A percentile compares a stretch with the other conserved stretches of the same genome.
Conservation (phyloP, 2,888 invertebrate genomes). For the Allygus modestus region DNA sequence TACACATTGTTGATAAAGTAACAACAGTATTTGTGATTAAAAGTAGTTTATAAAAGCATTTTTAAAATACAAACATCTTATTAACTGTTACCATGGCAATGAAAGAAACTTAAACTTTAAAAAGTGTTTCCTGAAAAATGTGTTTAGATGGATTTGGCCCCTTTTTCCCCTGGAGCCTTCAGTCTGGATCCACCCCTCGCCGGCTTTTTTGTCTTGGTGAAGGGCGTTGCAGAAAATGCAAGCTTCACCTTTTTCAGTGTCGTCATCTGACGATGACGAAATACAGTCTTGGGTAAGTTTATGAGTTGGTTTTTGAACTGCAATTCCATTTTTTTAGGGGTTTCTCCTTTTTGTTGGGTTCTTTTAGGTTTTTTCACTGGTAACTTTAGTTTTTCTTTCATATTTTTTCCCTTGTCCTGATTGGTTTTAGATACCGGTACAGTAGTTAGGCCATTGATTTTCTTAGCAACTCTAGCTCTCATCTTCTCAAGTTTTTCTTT, state of each 20-base stretch:
- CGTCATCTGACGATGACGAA: conserved; percentile 52
- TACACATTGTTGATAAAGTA: conserved; percentile 41
- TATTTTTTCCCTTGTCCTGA: background rate
- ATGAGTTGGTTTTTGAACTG: background rate
- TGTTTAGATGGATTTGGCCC: background rate
- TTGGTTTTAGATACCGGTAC: conserved; percentile 22
- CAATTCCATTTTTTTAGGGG: conserved; percentile 5
- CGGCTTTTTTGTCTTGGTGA: conserved; percentile 26
- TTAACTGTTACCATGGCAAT: background rate
- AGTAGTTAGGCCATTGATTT: conserved; percentile 20
- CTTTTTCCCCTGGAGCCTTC: background rate
- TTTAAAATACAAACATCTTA: background rate
- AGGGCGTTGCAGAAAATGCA: conserved; percentile 62
- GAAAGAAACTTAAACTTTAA: background rate
- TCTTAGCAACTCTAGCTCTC: conserved; percentile 43
- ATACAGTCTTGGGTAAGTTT: conserved; percentile 26
- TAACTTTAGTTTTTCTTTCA: conserved; percentile 5
- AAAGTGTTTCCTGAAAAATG: background rate
- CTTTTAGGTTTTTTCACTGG: conserved; percentile 7
- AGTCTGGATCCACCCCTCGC: conserved; percentile 54
- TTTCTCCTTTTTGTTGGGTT: conserved; percentile 4
- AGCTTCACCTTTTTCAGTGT: conserved; percentile 42
- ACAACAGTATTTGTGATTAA: background rate
- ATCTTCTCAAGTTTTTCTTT: conserved; percentile 45
- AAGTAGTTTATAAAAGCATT: background rate